Evolutionary conservation across 2,888 invertebrate species (phyloP).

Genomic region (Laothoe populi): DNA sequence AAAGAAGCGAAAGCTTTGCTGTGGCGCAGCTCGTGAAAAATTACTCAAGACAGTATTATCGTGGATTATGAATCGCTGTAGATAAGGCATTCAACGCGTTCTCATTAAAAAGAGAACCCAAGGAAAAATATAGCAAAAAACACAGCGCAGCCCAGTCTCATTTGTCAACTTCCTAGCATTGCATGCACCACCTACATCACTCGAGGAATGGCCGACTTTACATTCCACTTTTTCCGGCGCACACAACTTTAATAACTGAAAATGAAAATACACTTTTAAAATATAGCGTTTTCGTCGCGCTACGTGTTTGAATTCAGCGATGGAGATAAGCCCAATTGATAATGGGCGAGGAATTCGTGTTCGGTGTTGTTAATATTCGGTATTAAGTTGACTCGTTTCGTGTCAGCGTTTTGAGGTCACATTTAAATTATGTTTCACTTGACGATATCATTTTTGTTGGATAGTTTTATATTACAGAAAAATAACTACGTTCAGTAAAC

Average conservation of each 20-base stretch:
- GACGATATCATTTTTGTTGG: not conserved
- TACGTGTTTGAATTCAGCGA: conserved; percentile 22
- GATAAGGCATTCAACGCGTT: conserved; percentile 68
- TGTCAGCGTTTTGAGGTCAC: not conserved
- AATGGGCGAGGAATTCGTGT: conserved; percentile 17
- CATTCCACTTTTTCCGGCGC: conserved; percentile 56
- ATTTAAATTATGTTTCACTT: not conserved
- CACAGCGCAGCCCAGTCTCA: conserved; percentile 64
- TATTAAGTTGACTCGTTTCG: conserved; percentile 22
- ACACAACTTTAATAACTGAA: conserved; percentile 64
- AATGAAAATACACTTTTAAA: conserved; percentile 61
- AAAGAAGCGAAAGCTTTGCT: not conserved
- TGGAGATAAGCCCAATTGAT: conserved; percentile 17
- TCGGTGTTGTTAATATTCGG: conserved; percentile 4
- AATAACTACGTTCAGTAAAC: not conserved
- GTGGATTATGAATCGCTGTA: conserved; percentile 48
- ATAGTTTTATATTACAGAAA: not conserved
- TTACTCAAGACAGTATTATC: conserved; percentile 51
- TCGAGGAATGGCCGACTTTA: conserved; percentile 66
- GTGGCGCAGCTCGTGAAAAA: conserved; percentile 49
- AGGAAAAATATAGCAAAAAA: conserved; percentile 52
- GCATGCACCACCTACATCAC: conserved; percentile 62
- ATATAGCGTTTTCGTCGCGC: conserved; percentile 33
- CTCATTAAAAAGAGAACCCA: conserved; percentile 65
- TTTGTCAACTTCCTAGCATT: conserved; percentile 71